Conservation (phyloP, 2,113 vertebrate species). For the Cepphus grylle region DNA sequence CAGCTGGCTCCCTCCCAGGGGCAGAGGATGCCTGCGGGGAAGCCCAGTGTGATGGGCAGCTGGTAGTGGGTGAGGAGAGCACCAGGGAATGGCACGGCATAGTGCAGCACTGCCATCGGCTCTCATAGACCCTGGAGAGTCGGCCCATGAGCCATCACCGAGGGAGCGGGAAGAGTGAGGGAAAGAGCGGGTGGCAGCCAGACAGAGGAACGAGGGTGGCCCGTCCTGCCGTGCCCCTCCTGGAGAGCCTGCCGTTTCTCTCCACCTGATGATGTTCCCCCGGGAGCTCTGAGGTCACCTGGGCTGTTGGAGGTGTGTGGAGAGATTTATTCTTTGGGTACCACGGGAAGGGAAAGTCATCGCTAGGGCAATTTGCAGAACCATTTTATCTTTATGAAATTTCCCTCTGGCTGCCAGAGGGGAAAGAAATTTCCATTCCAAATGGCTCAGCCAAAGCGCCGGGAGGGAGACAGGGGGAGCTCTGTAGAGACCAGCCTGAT, state of each 20-base stretch:
- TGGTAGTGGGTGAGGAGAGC: accelerated
- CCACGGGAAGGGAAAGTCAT: not conserved
- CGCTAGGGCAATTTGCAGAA: not conserved
- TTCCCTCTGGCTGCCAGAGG: not conserved
- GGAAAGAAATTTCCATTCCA: not conserved
- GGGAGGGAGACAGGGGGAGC: accelerated
- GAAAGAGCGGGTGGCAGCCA: not conserved
- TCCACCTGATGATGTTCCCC: not conserved
- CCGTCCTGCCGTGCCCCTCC: not conserved
- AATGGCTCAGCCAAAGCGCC: accelerated
- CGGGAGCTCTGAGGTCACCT: not conserved
- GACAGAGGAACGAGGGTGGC: too few relatives aligned
- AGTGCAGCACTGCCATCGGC: not conserved
- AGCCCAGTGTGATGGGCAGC: accelerated
- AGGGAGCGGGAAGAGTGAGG: accelerated
- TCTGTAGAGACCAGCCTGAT: not conserved
- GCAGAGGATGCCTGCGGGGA: accelerated
- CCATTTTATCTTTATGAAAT: not conserved
- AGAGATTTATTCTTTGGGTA: not conserved
- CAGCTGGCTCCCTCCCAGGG: accelerated
- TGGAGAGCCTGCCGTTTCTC: accelerated
- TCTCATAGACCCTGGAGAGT: accelerated
- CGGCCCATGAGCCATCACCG: accelerated
- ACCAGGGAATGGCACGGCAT: accelerated
- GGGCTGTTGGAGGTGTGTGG: not conserved